These are phyloP conservation scores for Clarias gariepinus DNA, from an alignment of 2,113 vertebrate genomes.

Conservation along the genomic window DNA sequence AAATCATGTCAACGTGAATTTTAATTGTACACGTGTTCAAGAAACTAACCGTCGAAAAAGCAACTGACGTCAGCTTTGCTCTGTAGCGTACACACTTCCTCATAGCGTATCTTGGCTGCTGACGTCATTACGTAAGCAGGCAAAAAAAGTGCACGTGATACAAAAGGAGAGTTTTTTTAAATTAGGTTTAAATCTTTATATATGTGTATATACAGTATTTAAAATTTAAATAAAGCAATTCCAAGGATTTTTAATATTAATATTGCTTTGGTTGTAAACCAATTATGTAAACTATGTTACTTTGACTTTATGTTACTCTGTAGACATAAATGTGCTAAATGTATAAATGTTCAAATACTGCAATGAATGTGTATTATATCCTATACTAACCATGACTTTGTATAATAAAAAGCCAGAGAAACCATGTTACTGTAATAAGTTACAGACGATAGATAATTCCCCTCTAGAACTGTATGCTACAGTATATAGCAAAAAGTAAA, in stretches of 20 bases:
- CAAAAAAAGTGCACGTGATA: neutral
- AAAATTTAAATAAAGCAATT: neutral
- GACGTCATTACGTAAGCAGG: neutral
- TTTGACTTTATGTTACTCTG: too few species aligned
- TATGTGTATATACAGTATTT: neutral
- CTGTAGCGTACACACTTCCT: neutral
- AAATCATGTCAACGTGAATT: neutral
- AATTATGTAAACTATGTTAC: too few species aligned
- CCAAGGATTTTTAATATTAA: neutral
- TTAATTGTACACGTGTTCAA: neutral
- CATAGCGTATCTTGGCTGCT: neutral
- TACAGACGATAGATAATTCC: too few species aligned
- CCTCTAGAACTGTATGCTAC: too few species aligned
- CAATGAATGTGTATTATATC: too few species aligned
- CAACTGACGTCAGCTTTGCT: neutral
- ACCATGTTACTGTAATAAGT: too few species aligned
- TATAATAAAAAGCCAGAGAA: too few species aligned
- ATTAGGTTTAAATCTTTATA: neutral
- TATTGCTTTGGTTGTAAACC: too few species aligned
- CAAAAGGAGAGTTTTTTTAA: neutral
- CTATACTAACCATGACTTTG: too few species aligned
- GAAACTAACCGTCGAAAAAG: neutral
- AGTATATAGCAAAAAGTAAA: too few species aligned
- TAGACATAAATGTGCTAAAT: too few species aligned
- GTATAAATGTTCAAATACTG: too few species aligned